These are phyloP conservation scores for Rhinoraja longicauda DNA, from an alignment of 2,797 vertebrate genomes.

Conservation along the genomic window DNA sequence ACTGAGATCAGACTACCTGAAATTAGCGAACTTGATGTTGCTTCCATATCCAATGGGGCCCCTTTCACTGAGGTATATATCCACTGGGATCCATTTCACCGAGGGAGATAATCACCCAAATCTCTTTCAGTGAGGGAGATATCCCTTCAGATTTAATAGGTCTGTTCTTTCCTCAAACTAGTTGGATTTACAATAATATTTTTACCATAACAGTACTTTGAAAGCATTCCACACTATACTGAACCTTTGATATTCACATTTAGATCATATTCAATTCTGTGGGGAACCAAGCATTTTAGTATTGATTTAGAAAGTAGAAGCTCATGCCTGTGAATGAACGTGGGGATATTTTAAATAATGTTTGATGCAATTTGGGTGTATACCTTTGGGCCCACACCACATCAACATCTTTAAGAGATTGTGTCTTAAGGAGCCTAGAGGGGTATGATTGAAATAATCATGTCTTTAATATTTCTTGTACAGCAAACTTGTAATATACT, in stretches of 20 bases:
- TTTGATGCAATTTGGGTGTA: background rate
- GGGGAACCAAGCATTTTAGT: background rate
- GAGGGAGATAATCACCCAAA: no score
- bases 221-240: background rate
- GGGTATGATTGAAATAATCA: background rate
- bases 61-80: background rate
- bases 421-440: background rate
- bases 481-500: background rate
- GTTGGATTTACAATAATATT: background rate
- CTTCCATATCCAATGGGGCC: no score
- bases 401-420: background rate
- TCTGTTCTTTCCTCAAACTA: background rate
- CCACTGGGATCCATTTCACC: no score
- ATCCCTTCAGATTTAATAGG: background rate
- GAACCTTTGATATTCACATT: background rate
- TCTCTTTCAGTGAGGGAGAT: background rate
- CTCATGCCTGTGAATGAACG: background rate
- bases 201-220: no score
- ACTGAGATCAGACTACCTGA: no score
- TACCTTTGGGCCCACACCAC: background rate
- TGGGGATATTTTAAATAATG: background rate
- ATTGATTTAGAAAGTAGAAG: background rate
- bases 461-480: background rate
- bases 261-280: background rate
- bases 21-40: no score